These are phyloP conservation scores for Netelia inedita DNA, from an alignment of 2,888 invertebrate species.

Conservation along the genomic window DNA sequence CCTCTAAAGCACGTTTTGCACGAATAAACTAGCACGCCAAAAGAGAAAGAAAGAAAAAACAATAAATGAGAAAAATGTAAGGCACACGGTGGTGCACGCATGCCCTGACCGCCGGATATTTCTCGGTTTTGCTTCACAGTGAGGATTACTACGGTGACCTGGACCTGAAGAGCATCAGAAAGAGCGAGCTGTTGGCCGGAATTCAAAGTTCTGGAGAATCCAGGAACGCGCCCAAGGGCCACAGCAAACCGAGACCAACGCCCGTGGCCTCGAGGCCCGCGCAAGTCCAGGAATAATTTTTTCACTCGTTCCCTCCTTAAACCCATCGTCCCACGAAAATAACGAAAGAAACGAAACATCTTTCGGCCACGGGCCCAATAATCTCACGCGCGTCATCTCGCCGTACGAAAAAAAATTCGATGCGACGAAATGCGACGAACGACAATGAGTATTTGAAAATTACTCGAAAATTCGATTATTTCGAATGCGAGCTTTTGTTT, in stretches of 20 bases:
- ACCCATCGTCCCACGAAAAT: constrained; percentile 23
- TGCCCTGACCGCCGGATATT: constrained; percentile 78
- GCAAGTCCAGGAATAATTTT: constrained; percentile 84
- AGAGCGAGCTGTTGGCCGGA: constrained; percentile 95
- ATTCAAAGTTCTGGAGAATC: constrained; percentile 88
- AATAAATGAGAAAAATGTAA: constrained; percentile 37
- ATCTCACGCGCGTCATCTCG: constrained; percentile 43
- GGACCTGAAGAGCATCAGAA: constrained; percentile 97
- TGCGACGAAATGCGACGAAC: constrained; percentile 1
- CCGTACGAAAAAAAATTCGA: constrained; percentile 31
- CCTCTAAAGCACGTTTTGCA: constrained; percentile 10
- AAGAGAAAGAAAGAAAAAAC: constrained; percentile 36
- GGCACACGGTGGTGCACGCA: constrained; percentile 67
- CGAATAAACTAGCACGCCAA: constrained; percentile 25
- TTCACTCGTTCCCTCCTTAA: constrained; percentile 76
- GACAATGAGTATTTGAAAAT: constrained; percentile 35
- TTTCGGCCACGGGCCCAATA: constrained; percentile 50
- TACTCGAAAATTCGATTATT: constrained; percentile 35
- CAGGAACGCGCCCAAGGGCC: constrained; percentile 87
- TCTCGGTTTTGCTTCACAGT: constrained; percentile 88
- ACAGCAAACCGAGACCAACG: constrained; percentile 86
- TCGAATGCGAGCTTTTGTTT: constrained; percentile 44
- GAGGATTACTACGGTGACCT: constrained; percentile 98
- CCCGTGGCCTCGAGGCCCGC: constrained; percentile 81
- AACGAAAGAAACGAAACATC: constrained; percentile 33